These are phyloP conservation scores for Polydrusus tereticollis DNA, from an alignment of 2,888 invertebrate species.

Conservation along the genomic window DNA sequence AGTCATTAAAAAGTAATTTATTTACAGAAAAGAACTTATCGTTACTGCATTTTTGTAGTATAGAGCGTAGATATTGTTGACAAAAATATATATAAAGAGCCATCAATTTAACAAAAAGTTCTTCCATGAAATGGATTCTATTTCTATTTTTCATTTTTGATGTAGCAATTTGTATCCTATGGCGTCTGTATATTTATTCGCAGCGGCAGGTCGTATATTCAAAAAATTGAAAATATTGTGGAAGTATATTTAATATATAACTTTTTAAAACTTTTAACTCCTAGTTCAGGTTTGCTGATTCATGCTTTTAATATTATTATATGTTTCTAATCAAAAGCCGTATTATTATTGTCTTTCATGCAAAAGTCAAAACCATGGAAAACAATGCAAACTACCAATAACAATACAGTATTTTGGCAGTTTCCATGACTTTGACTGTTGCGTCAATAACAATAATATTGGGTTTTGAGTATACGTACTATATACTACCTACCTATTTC, in stretches of 20 bases:
- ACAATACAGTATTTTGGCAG: too few relatives aligned
- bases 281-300: too few relatives aligned
- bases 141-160: background rate
- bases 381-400: too few relatives aligned
- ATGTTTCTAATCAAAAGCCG: too few relatives aligned
- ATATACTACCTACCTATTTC: too few relatives aligned
- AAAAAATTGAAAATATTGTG: background rate
- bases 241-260: too few relatives aligned
- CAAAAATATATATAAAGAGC: background rate
- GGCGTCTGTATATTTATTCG: background rate
- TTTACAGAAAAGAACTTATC: background rate
- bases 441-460: too few relatives aligned
- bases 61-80: background rate
- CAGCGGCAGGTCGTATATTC: background rate
- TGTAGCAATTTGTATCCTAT: background rate
- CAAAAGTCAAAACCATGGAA: too few relatives aligned
- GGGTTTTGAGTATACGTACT: too few relatives aligned
- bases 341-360: too few relatives aligned
- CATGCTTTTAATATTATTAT: too few relatives aligned
- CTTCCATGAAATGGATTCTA: background rate
- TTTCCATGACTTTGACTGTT: too few relatives aligned
- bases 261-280: background rate
- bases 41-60: background rate
- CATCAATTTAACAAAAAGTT: background rate
- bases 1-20: background rate